These are phyloP conservation scores for Deilephila porcellus DNA, from an alignment of 2,888 invertebrate genomes.

Conservation along the genomic window DNA sequence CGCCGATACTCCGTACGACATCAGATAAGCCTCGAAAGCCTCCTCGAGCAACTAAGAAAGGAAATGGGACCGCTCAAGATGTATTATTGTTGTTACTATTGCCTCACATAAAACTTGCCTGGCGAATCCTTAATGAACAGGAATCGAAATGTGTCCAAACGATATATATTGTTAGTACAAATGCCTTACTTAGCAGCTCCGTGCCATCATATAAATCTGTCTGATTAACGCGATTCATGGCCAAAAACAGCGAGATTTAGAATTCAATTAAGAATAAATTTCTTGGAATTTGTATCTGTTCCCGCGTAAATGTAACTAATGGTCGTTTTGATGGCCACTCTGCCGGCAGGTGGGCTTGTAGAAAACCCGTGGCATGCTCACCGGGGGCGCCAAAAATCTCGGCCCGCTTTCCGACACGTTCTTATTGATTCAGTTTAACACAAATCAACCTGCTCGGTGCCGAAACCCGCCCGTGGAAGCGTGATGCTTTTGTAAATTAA, in stretches of 20 bases:
- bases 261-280: slow-evolving; percentile 78
- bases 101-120: slow-evolving; percentile 65
- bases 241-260: slow-evolving; percentile 79
- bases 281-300: slow-evolving; percentile 67
- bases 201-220: slow-evolving; percentile 73
- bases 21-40: slow-evolving; percentile 70
- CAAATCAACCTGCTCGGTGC: slow-evolving; percentile 68
- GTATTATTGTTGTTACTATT: slow-evolving; percentile 75
- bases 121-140: slow-evolving; percentile 72
- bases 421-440: slow-evolving; percentile 69
- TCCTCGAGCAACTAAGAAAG: slow-evolving; percentile 62
- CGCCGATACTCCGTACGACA: slow-evolving; percentile 66
- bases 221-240: slow-evolving; percentile 74
- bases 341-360: slow-evolving; percentile 75
- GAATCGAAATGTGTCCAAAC: slow-evolving; percentile 54
- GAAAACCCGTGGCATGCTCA: slow-evolving; percentile 56
- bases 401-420: slow-evolving; percentile 68
- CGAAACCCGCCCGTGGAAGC: not conserved
- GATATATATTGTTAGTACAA: slow-evolving; percentile 48
- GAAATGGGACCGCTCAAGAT: slow-evolving; percentile 62
- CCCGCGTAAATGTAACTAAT: slow-evolving; percentile 77
- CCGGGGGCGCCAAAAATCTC: slow-evolving; percentile 55
- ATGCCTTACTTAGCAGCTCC: slow-evolving; percentile 60
- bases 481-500: not conserved
- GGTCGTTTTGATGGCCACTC: slow-evolving; percentile 70